A percentile compares a stretch with the other conserved stretches of the same genome.
phyloP scores from a whole-genome alignment of 2,113 vertebrate genomes.

The Aramus guarauna region DNA sequence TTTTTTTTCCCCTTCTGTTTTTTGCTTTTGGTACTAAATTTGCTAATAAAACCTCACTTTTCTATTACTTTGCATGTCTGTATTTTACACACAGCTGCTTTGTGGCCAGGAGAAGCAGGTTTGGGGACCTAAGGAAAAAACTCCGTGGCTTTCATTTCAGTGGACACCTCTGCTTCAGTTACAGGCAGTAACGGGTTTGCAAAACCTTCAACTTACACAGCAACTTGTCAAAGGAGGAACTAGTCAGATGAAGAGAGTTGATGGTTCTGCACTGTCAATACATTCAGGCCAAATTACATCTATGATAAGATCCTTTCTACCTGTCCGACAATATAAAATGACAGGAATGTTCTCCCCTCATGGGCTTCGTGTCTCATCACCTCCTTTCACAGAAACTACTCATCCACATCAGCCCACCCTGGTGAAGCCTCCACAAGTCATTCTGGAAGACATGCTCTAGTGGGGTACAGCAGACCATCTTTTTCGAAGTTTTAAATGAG shows the following conservation, averaged over 20 bases:
- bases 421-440: rapidly evolving
- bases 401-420: neutral
- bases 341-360: neutral
- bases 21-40: neutral
- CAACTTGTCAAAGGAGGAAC: neutral
- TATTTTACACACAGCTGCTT: neutral
- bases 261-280: neutral
- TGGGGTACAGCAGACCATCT: too few species aligned
- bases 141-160: neutral
- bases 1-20: neutral
- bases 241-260: neutral
- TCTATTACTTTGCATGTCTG: neutral
- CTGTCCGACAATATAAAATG: neutral
- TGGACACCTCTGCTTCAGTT: neutral
- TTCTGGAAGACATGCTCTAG: neutral
- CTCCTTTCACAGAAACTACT: neutral
- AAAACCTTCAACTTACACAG: neutral
- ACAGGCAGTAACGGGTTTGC: neutral
- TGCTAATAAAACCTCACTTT: neutral
- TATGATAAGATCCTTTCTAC: neutral
- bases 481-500: neutral
- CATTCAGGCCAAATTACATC: neutral
- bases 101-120: neutral
- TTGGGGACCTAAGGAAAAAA: neutral
- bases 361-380: neutral